Evolutionary conservation across 2,888 invertebrate species (phyloP).

Genomic region (Dione juno): DNA sequence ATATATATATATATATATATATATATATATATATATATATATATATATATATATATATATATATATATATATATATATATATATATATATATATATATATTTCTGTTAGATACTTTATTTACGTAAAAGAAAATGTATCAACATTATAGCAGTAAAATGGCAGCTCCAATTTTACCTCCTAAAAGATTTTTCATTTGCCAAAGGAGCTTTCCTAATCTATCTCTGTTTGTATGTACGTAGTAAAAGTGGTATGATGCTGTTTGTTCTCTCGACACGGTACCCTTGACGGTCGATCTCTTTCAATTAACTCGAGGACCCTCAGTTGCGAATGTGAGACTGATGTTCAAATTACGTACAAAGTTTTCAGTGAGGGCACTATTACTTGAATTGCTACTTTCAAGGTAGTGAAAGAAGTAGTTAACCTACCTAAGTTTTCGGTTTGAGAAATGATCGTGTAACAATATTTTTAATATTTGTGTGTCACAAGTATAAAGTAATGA

Average conservation of each 20-base stretch:
- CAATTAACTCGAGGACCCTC: constrained; percentile 74
- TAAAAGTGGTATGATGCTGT: constrained; percentile 50
- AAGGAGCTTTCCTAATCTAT: constrained; percentile 46
- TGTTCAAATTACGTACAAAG: constrained; percentile 20
- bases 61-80: too few relatives aligned
- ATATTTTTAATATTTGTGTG: background rate
- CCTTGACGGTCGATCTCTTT: constrained; percentile 71
- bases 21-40: too few relatives aligned
- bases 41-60: too few relatives aligned
- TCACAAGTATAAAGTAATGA: background rate
- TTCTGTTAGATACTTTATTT: too few relatives aligned
- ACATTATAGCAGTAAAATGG: background rate
- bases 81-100: too few relatives aligned
- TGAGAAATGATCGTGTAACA: background rate
- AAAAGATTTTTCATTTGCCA: constrained; percentile 41
- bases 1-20: too few relatives aligned
- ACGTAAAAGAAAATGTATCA: too few relatives aligned
- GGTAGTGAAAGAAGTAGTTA: background rate
- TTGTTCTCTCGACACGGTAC: constrained; percentile 54
- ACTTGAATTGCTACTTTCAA: background rate
- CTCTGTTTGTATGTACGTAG: constrained; percentile 43
- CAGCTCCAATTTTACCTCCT: background rate
- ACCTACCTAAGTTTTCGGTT: background rate
- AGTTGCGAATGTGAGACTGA: constrained; percentile 24
- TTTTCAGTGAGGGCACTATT: constrained; percentile 20